Evolutionary conservation across 2,113 vertebrate species (phyloP).

Genomic region (Pelodiscus sinensis): DNA sequence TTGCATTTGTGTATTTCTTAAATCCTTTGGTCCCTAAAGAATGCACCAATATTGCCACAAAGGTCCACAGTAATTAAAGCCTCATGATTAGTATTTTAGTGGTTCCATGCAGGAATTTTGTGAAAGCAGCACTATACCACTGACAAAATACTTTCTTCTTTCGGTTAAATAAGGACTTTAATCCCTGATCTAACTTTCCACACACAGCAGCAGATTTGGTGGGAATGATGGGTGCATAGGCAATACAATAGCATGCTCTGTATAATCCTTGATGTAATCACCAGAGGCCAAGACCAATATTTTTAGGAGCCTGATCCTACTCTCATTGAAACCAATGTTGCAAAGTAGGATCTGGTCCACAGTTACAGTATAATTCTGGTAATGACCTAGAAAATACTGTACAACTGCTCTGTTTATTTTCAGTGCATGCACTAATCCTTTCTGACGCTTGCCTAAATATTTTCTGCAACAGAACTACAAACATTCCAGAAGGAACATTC

Average conservation of each 20-base stretch:
- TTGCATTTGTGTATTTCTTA: background rate
- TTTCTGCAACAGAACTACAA: background rate
- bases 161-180: background rate
- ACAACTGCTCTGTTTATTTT: constrained; percentile 32
- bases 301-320: background rate
- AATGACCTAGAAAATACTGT: constrained; percentile 31
- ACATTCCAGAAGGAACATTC: background rate
- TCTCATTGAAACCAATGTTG: background rate
- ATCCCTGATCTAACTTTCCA: background rate
- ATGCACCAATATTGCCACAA: background rate
- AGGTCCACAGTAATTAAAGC: background rate
- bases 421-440: background rate
- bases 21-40: background rate
- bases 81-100: background rate
- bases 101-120: background rate
- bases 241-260: background rate
- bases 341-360: constrained; percentile 34
- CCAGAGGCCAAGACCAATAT: background rate
- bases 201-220: background rate
- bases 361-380: constrained; percentile 1
- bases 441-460: constrained; percentile 22
- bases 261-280: constrained; percentile 12
- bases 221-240: constrained; percentile 1
- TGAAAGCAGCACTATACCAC: background rate
- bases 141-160: background rate